Base-by-base conservation (phyloP, 2,888 invertebrate genomes). In the Drosophila mimetica region DNA sequence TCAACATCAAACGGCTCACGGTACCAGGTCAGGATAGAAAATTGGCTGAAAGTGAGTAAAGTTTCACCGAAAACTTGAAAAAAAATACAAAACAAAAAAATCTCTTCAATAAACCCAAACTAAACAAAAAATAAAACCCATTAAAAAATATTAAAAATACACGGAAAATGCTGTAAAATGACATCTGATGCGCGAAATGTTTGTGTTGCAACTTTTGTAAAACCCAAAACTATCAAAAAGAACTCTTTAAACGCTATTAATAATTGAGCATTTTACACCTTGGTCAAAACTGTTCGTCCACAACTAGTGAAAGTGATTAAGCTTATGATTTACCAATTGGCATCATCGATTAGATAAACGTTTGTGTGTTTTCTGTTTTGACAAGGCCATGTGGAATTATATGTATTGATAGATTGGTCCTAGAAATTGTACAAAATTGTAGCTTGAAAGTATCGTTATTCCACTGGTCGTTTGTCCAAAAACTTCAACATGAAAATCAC, bases 11-110 rank as follows among this genome's bases (percentile, higher is more conserved):
- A 82, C 85, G 88, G 77, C 90, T 90, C 79, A 79, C 89, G 76
- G 86, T 90, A 81, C 90, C 90, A 89, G 89, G 82, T 90, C 91
- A 88, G 91, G 90, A 91, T 88, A 90, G 86, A 78, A 91, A 90
- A 91, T 91, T 91, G 89, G 89, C 90, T 88, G 91, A 91, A 91
- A 90, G 91, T 91, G 91, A 91, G 91, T 91, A 91, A 78, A 87
- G 86, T 86, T 81, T 83, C 70, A 80, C 80, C 79, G 83, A 74
- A 76, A 70, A 73, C 72, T 76, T 72, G 67, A 69, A 84, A 47
- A 71, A 79, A 69, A 54, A 11, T 44, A 25, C 25, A n/a, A n/a
- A n/a, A 22, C 22, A 25, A 25, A 55, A 67, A 48, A 44, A 63
- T 41, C 44, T 74, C 42, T 34, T 47, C 47, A 66, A 71, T 60